Evolutionary conservation across 2,888 invertebrate species (phyloP), one percentile per base, ranked within the genome.

Genomic region (Cantharis rufa): DNA sequence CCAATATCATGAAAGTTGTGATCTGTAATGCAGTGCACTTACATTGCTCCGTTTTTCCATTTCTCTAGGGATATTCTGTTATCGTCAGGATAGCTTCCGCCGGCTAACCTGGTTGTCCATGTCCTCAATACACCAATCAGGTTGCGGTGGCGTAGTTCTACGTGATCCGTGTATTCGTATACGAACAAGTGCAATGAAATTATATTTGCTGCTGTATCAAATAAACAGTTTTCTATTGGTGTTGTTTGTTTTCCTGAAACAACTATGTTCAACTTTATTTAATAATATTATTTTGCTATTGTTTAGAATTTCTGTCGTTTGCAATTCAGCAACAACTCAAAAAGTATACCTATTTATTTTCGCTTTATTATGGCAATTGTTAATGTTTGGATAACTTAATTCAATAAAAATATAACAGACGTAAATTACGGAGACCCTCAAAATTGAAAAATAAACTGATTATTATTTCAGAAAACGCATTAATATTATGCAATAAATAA

Each of bases 51-150:
- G 74, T 78, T 78, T 73, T 80, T 74, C 74, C 72, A 62, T 68
- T 73, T 80, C 82, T 79, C 80, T 32, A 10, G 80, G 80, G 79
- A 79, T 77, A 72, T 72, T 77, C 77, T 74, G 80, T 76, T 78
- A 74, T 79, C 77, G 76, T 63, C 77, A 76, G 78, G 80, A 81
- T 80, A 79, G 82, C 81, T 82, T 83, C 82, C 82, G 82, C 79
- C 79, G 82, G 77, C 80, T 84, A 84, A 83, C 83, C 82, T 82
- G 80, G 82, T 84, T 83, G 83, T 82, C 81, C 80, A 77, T 80
- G 80, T 78, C 81, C 82, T 83, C 83, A 84, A 84, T 84, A 82
- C 83, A 81, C 82, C 84, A 84, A 83, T 84, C 84, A 84, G 82
- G 80, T 81, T 79, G 80, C 71, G 82, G 82, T 80, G 71, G 77